Percentiles rank a stretch among this genome's conserved stretches.
Evolutionary conservation across 1,140 invertebrate genomes (phyloP).

Genomic region (Drosophila novamexicana): DNA sequence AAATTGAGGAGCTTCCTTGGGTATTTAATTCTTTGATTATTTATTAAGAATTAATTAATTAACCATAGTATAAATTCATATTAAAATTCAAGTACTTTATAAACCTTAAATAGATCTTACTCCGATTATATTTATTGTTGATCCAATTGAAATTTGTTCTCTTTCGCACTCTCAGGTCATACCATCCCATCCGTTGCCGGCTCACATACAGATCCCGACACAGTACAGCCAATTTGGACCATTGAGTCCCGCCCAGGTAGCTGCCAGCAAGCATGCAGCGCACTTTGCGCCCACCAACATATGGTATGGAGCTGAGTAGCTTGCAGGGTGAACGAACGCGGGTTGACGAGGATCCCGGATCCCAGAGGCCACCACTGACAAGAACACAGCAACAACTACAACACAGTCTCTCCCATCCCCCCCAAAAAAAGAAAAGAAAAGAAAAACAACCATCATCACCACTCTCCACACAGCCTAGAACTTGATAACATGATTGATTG

Average conservation of each 20-base stretch:
- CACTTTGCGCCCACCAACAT: slow-evolving; percentile 90
- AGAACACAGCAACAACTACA: slow-evolving; percentile 33
- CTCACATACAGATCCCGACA: slow-evolving; percentile 92
- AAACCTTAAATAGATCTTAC: no score
- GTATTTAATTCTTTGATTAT: no score
- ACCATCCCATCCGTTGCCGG: slow-evolving; percentile 91
- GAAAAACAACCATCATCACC: slow-evolving; percentile 22
- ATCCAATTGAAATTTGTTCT: not conserved
- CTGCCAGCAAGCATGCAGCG: slow-evolving; percentile 86
- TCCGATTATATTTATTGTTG: no score
- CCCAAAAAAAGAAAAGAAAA: not conserved
- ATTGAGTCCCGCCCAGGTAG: slow-evolving; percentile 89
- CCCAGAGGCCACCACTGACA: slow-evolving; percentile 27
- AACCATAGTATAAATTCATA: no score
- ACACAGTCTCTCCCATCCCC: slow-evolving; percentile 24
- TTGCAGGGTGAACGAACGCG: slow-evolving; percentile 36
- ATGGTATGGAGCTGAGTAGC: slow-evolving; percentile 89
- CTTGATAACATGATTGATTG: slow-evolving; percentile 66
- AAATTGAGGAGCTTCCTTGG: no score
- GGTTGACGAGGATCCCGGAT: slow-evolving; percentile 27
- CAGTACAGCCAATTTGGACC: slow-evolving; percentile 88
- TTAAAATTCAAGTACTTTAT: no score
- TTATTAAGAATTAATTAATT: no score
- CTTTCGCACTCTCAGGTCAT: slow-evolving; percentile 61
- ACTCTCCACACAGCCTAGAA: slow-evolving; percentile 50